Percentiles rank a stretch among this genome's conserved stretches.
phyloP scores from a whole-genome alignment of 2,888 invertebrate genomes.

The Pedicia rivosa region DNA sequence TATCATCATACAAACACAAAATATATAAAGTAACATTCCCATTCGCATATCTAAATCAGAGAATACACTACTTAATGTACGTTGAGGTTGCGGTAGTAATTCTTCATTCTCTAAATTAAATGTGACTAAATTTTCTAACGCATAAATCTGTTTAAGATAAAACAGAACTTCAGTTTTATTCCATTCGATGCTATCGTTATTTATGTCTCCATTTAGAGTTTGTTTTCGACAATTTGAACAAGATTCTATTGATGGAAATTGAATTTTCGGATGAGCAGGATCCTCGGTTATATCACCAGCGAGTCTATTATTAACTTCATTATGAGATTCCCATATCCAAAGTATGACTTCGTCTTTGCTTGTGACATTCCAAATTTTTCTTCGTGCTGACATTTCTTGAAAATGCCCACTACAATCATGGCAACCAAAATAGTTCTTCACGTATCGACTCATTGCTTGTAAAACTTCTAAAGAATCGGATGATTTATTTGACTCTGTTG shows the following conservation, averaged over 20 bases:
- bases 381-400: slow-evolving; percentile 59
- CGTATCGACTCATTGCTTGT: slow-evolving; percentile 70
- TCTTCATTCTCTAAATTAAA: slow-evolving; percentile 21
- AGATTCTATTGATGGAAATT: slow-evolving; percentile 56
- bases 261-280: slow-evolving; percentile 72
- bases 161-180: slow-evolving; percentile 22
- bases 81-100: slow-evolving; percentile 21
- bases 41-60: slow-evolving; percentile 50
- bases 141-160: slow-evolving; percentile 26
- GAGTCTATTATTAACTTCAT: slow-evolving; percentile 78
- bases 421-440: slow-evolving; percentile 88
- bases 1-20: slow-evolving; percentile 57
- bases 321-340: slow-evolving; percentile 92
- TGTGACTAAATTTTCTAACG: slow-evolving; percentile 22
- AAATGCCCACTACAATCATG: slow-evolving; percentile 83
- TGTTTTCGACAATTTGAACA: slow-evolving; percentile 51
- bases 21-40: slow-evolving; percentile 57
- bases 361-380: slow-evolving; percentile 50
- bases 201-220: slow-evolving; percentile 8
- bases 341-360: slow-evolving; percentile 61
- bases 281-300: slow-evolving; percentile 81
- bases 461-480: slow-evolving; percentile 52
- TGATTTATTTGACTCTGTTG: slow-evolving; percentile 34
- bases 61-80: slow-evolving; percentile 22
- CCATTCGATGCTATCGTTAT: slow-evolving; percentile 19